Evolutionary conservation across 2,888 invertebrate genomes (phyloP).

Genomic region (Drosophila neonasuta): DNA sequence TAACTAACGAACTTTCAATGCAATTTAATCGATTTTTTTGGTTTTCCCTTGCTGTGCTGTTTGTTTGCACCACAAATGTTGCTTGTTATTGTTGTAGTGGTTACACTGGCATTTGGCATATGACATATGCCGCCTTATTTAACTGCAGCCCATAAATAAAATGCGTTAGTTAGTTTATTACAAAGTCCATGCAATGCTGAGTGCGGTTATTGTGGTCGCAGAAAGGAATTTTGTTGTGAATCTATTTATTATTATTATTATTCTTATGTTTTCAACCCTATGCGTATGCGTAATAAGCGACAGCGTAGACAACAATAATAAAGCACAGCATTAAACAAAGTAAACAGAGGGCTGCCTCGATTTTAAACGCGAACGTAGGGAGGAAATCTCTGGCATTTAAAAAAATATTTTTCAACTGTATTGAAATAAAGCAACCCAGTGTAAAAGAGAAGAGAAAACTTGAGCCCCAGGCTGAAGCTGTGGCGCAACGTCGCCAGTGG

Average conservation of each 20-base stretch:
- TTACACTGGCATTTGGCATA: conserved; percentile 28
- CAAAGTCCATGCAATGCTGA: conserved; percentile 35
- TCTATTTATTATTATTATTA: conserved; percentile 33
- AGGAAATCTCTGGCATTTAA: conserved; percentile 53
- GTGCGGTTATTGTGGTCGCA: conserved; percentile 50
- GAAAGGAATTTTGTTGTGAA: conserved; percentile 55
- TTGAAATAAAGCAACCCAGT: conserved; percentile 54
- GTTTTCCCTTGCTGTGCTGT: not conserved
- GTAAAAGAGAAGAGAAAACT: conserved; percentile 51
- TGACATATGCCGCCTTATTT: conserved; percentile 31
- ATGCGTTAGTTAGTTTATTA: conserved; percentile 70
- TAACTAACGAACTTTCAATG: not conserved
- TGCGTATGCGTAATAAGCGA: conserved; percentile 49
- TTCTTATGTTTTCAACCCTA: conserved; percentile 24
- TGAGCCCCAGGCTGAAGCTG: conserved; percentile 33
- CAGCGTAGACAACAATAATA: conserved; percentile 52
- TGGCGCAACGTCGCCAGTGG: not conserved
- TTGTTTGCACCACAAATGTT: conserved; percentile 40
- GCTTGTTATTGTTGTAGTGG: conserved; percentile 51
- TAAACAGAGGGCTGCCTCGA: conserved; percentile 25
- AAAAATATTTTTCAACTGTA: conserved; percentile 49
- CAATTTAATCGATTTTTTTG: conserved; percentile 9
- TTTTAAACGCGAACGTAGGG: not conserved
- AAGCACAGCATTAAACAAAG: conserved; percentile 53
- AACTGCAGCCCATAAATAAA: conserved; percentile 60